phyloP scores from a whole-genome alignment of 2,113 vertebrate species.

The Centropus bengalensis region DNA sequence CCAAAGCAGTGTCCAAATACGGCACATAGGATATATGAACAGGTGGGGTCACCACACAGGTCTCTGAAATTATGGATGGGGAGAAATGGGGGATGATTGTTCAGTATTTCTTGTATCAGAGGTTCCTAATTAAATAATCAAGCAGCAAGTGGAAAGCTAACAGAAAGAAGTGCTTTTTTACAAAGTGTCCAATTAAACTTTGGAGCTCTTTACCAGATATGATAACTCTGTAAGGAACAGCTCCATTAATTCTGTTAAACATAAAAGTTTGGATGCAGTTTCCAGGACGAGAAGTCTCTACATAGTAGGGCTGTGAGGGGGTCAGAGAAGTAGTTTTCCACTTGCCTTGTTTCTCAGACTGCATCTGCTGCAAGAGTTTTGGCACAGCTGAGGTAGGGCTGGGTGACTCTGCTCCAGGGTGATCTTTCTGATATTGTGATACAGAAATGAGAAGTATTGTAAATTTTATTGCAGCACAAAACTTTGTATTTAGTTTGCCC shows the following conservation, averaged over 20 bases:
- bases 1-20: not conserved
- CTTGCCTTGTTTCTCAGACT: not conserved
- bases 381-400: not conserved
- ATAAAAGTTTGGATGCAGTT: not conserved
- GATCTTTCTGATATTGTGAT: not conserved
- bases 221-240: not conserved
- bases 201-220: not conserved
- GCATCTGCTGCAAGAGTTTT: not conserved
- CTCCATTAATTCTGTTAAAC: not conserved
- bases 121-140: not conserved
- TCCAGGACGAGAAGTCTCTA: not conserved
- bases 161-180: not conserved
- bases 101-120: not conserved
- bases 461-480: not conserved
- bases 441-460: not conserved
- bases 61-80: not conserved
- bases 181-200: no score
- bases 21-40: not conserved
- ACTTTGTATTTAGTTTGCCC: not conserved
- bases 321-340: not conserved
- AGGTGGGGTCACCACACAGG: not conserved
- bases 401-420: not conserved
- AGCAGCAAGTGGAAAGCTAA: not conserved
- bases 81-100: not conserved
- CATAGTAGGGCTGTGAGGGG: not conserved